Evolutionary conservation across 2,888 invertebrate species (phyloP).

Genomic region (Crossocerus cetratus): DNA sequence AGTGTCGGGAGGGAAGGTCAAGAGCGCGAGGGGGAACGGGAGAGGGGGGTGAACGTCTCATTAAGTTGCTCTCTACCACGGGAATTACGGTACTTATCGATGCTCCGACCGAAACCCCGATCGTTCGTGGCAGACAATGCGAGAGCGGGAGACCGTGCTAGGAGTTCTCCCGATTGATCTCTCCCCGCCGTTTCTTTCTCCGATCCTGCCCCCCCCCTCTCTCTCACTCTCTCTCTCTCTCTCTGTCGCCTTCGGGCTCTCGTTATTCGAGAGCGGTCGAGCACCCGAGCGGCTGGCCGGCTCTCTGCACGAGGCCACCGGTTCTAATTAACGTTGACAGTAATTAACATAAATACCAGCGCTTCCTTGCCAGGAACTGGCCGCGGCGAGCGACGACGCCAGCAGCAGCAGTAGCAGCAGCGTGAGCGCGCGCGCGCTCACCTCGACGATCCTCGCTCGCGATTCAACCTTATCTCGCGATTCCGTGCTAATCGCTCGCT

Average conservation of each 20-base stretch:
- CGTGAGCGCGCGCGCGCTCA: too few species aligned
- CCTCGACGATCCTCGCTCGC: conserved; percentile 55
- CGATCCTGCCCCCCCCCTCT: conserved; percentile 24
- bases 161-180: conserved; percentile 50
- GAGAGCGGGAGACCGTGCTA: conserved; percentile 38
- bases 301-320: conserved; percentile 51
- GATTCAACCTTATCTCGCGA: conserved; percentile 67
- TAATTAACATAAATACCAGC: conserved; percentile 76
- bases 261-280: conserved; percentile 36
- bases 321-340: conserved; percentile 75
- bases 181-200: conserved; percentile 47
- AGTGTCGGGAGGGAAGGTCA: background rate
- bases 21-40: background rate
- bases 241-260: conserved; percentile 26
- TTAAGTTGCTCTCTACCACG: conserved; percentile 65
- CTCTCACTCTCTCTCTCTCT: conserved; percentile 18
- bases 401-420: background rate
- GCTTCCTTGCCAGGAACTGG: conserved; percentile 65
- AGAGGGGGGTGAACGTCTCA: conserved; percentile 60
- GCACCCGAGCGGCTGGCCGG: background rate
- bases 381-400: conserved; percentile 34
- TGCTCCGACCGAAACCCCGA: conserved; percentile 67
- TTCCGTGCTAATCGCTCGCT: conserved; percentile 64
- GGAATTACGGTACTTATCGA: conserved; percentile 69
- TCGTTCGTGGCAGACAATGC: conserved; percentile 61